Evolutionary conservation across 1,140 invertebrate species (phyloP).

Genomic region (Apis laboriosa): DNA sequence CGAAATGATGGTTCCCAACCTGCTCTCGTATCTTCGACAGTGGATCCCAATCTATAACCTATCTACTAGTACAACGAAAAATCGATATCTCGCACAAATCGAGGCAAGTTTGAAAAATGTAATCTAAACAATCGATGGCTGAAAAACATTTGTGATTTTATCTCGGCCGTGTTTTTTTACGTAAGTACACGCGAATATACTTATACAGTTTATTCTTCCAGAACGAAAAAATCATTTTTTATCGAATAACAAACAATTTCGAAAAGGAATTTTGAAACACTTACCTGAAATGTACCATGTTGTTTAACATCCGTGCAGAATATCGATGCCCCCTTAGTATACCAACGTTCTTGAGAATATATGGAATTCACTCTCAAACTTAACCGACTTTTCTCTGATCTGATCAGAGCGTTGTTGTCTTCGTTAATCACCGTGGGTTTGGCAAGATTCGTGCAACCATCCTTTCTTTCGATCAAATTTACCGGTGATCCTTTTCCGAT

Average conservation of each 20-base stretch:
- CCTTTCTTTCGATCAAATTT: conserved; percentile 65
- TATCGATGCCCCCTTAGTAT: conserved; percentile 71
- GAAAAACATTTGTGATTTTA: too few species aligned
- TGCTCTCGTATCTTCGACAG: neutral
- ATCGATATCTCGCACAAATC: neutral
- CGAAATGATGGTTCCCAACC: neutral
- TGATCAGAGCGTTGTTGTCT: conserved; percentile 69
- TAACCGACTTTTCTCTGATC: conserved; percentile 62
- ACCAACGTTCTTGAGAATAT: conserved; percentile 78
- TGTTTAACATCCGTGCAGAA: conserved; percentile 75
- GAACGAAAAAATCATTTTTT: neutral
- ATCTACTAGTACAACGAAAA: neutral
- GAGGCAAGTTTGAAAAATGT: neutral
- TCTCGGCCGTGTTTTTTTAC: neutral
- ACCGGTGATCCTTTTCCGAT: neutral
- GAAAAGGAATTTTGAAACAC: neutral
- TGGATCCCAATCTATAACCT: neutral
- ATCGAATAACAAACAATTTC: neutral
- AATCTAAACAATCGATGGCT: too few species aligned
- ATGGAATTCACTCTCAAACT: conserved; percentile 79
- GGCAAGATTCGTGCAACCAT: conserved; percentile 64
- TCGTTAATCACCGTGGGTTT: conserved; percentile 59
- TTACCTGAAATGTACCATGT: conserved; percentile 76
- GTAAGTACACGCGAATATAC: neutral
- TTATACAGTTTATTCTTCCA: neutral